Evolutionary conservation across 2,113 vertebrate species (phyloP).

Genomic region (human (Homo sapiens)): DNA sequence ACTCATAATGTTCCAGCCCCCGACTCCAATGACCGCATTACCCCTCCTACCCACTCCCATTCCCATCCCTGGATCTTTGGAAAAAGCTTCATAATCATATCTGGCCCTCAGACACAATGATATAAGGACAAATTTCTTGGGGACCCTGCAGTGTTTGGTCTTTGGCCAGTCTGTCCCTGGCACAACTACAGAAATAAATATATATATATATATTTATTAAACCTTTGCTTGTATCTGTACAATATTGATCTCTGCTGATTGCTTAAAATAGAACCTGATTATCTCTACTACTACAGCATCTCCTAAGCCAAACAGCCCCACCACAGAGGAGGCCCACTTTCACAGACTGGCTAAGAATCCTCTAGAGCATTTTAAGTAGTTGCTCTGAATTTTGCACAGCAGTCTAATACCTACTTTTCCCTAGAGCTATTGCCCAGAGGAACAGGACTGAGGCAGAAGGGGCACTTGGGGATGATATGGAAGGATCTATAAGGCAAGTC

Average conservation of each 20-base stretch:
- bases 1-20: conserved; percentile 65
- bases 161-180: conserved; percentile 69
- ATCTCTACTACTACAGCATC: conserved; percentile 76
- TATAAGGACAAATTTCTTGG: conserved; percentile 54
- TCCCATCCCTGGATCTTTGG: conserved; percentile 72
- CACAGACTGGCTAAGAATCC: conserved; percentile 45
- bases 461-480: conserved; percentile 19
- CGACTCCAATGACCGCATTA: conserved; percentile 11
- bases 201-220: conserved; percentile 30
- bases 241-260: conserved; percentile 80
- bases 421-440: conserved; percentile 38
- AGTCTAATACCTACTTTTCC: conserved; percentile 50
- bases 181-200: conserved; percentile 65
- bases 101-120: conserved; percentile 59
- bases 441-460: conserved; percentile 12
- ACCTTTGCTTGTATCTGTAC: conserved; percentile 79
- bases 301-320: conserved; percentile 31
- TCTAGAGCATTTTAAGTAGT: conserved; percentile 51
- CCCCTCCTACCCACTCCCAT: background rate
- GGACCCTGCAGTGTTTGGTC: conserved; percentile 69
- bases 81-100: conserved; percentile 77
- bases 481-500: conserved; percentile 46
- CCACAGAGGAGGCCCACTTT: conserved; percentile 47
- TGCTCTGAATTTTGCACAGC: conserved; percentile 36
- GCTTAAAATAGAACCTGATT: conserved; percentile 82